Evolutionary conservation across 2,797 vertebrate species (phyloP).

Genomic region (Lepilemur ruficaudatus): DNA sequence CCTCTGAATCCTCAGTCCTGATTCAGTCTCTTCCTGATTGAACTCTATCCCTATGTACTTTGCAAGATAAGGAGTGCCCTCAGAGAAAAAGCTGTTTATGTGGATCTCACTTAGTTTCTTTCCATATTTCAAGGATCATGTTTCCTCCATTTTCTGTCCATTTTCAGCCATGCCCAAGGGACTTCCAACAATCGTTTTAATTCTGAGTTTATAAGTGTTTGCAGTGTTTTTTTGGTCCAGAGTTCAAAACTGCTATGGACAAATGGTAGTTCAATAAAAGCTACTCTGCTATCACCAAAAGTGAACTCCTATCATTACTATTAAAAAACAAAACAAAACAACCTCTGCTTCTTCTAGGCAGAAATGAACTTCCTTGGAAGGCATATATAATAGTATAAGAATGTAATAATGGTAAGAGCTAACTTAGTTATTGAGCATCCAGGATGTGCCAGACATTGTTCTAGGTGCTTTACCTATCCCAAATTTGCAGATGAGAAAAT

Average conservation of each 20-base stretch:
- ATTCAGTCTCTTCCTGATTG: background rate
- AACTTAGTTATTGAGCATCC: background rate
- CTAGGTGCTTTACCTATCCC: background rate
- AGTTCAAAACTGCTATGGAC: background rate
- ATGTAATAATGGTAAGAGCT: background rate
- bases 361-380: background rate
- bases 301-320: background rate
- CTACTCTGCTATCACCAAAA: background rate
- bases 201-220: conserved; percentile 23
- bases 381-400: background rate
- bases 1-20: background rate
- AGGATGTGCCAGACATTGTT: background rate
- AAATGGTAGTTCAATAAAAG: conserved; percentile 41
- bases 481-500: background rate
- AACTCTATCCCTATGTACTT: background rate
- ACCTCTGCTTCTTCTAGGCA: background rate
- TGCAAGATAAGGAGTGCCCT: background rate
- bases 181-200: conserved; percentile 17
- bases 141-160: background rate
- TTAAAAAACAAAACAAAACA: background rate
- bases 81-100: background rate
- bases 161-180: background rate
- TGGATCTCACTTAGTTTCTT: background rate
- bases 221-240: background rate
- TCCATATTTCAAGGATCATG: background rate